These are phyloP conservation scores for Melinaea menophilus DNA, from an alignment of 2,888 invertebrate species.

Conservation along the genomic window DNA sequence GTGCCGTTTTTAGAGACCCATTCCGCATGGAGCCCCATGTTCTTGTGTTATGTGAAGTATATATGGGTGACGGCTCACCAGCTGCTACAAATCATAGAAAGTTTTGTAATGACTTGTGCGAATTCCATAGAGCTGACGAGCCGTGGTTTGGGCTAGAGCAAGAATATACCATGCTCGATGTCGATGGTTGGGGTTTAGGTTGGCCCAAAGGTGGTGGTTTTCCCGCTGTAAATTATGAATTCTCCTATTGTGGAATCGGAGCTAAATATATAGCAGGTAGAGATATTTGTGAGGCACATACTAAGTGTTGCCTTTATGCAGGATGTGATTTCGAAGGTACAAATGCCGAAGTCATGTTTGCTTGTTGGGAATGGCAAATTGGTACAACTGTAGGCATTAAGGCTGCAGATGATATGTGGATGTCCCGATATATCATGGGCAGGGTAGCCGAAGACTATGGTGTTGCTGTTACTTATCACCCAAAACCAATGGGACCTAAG, in stretches of 20 bases:
- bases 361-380: conserved; percentile 94
- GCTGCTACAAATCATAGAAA: conserved; percentile 84
- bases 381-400: conserved; percentile 92
- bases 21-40: conserved; percentile 93
- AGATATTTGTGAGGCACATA: conserved; percentile 94
- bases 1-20: conserved; percentile 93
- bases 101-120: conserved; percentile 83
- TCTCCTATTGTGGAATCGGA: conserved; percentile 94
- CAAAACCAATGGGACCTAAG: conserved; percentile 88
- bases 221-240: conserved; percentile 92
- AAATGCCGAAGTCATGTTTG: conserved; percentile 98
- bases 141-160: conserved; percentile 97
- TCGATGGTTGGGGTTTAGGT: conserved; percentile 92
- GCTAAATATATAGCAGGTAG: conserved; percentile 95
- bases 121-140: conserved; percentile 80
- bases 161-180: conserved; percentile 92
- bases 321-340: conserved; percentile 95
- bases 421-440: conserved; percentile 88
- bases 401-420: conserved; percentile 91
- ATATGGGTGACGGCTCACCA: conserved; percentile 83
- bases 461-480: conserved; percentile 81
- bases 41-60: conserved; percentile 91
- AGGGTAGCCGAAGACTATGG: conserved; percentile 93
- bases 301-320: conserved; percentile 89
- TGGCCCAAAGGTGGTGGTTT: conserved; percentile 97